phyloP scores from a whole-genome alignment of 2,888 invertebrate species.

The Junonia oenone region DNA sequence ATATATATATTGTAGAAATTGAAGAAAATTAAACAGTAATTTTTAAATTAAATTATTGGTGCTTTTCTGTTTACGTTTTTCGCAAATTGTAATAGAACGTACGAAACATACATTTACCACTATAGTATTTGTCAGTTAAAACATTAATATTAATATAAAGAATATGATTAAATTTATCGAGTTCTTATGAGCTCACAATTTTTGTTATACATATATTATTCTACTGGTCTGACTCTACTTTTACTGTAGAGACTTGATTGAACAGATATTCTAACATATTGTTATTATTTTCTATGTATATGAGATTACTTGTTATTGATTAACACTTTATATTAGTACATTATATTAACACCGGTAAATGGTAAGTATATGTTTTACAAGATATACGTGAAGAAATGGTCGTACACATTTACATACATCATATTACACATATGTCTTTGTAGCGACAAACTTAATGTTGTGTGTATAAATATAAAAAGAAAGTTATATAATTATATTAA shows the following conservation, averaged over 20 bases:
- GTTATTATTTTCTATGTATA: slow-evolving; percentile 24
- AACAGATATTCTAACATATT: neutral
- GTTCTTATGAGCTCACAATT: too few species aligned
- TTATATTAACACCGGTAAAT: neutral
- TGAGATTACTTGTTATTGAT: slow-evolving; percentile 2
- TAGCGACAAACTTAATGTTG: too few species aligned
- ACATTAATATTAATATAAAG: too few species aligned
- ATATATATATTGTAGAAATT: too few species aligned
- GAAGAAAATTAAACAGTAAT: neutral
- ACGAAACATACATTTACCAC: neutral
- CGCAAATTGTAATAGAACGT: neutral
- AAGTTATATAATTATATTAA: too few species aligned
- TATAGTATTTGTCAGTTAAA: neutral
- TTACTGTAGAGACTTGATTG: neutral
- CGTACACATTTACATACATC: too few species aligned
- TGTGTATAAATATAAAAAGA: too few species aligned
- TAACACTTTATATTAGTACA: neutral
- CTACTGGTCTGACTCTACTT: neutral
- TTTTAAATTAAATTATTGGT: neutral
- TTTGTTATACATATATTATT: too few species aligned
- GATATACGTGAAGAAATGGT: too few species aligned
- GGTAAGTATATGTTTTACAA: neutral
- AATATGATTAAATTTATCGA: too few species aligned
- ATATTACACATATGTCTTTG: too few species aligned
- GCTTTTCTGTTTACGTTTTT: neutral